A percentile compares a stretch with the other conserved stretches of the same genome.
phyloP scores from a whole-genome alignment of 1,140 invertebrate species.

The Epicauta chinensis region DNA sequence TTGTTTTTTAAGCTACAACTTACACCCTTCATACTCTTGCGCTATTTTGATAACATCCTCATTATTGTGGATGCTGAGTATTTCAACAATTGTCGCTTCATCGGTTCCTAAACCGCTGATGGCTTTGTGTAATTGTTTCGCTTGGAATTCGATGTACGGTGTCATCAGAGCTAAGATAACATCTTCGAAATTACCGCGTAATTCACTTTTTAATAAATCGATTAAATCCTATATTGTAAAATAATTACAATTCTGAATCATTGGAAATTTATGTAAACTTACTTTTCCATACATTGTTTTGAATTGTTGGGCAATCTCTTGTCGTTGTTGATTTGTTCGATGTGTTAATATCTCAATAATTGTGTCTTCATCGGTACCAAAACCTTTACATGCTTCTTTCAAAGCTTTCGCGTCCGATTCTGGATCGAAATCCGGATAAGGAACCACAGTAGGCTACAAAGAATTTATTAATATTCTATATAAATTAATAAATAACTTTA shows the following conservation, averaged over 20 bases:
- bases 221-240: slow-evolving; percentile 68
- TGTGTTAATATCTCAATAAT: slow-evolving; percentile 73
- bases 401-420: slow-evolving; percentile 70
- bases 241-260: not conserved
- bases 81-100: slow-evolving; percentile 81
- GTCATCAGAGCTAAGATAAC: slow-evolving; percentile 82
- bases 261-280: slow-evolving; percentile 29
- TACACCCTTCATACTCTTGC: slow-evolving; percentile 72
- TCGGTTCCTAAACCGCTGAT: slow-evolving; percentile 78
- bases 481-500: not conserved
- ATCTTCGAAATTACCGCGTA: slow-evolving; percentile 87
- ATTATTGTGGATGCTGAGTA: slow-evolving; percentile 81
- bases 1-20: slow-evolving; percentile 40
- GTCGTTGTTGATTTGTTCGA: slow-evolving; percentile 67
- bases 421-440: slow-evolving; percentile 57
- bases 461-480: not conserved
- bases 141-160: slow-evolving; percentile 79
- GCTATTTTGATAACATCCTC: slow-evolving; percentile 76
- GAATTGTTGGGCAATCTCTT: slow-evolving; percentile 64
- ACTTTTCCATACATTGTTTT: slow-evolving; percentile 81
- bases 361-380: slow-evolving; percentile 77
- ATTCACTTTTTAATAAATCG: slow-evolving; percentile 83
- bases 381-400: slow-evolving; percentile 81
- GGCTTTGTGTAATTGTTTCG: slow-evolving; percentile 80
- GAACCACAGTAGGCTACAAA: slow-evolving; percentile 53